These are phyloP conservation scores for Danio kyathit DNA, from an alignment of 2,797 vertebrate genomes.

Conservation along the genomic window DNA sequence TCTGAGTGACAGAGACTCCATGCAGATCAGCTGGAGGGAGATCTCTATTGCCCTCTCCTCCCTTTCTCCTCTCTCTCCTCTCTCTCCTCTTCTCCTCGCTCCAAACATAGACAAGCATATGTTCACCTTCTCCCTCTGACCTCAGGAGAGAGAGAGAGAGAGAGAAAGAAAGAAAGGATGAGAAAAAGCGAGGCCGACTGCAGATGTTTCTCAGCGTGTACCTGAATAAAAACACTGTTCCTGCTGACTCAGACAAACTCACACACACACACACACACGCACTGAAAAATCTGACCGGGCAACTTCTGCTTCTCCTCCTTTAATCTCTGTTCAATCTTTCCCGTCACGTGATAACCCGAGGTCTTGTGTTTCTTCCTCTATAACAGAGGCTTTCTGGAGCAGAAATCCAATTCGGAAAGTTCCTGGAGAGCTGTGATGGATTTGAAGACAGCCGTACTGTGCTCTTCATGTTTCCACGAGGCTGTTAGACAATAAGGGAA, in stretches of 20 bases:
- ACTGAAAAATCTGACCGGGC: conserved; percentile 38
- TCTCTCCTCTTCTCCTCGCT: background rate
- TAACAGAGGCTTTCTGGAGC: background rate
- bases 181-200: conserved; percentile 52
- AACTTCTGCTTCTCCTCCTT: conserved; percentile 12
- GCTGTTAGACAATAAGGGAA: background rate
- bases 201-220: conserved; percentile 75
- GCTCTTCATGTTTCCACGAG: background rate
- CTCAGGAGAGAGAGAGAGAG: conserved; percentile 41
- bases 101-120: conserved; percentile 48
- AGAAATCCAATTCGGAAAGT: background rate
- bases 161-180: conserved; percentile 7
- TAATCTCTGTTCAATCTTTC: conserved; percentile 10
- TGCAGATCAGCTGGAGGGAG: conserved; percentile 26
- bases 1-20: conserved; percentile 11
- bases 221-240: conserved; percentile 52
- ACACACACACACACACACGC: conserved; percentile 7
- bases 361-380: background rate
- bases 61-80: background rate
- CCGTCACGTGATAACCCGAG: background rate
- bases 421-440: background rate
- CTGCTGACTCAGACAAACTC: conserved; percentile 46
- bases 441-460: background rate
- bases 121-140: conserved; percentile 49
- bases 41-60: background rate